Evolutionary conservation across 1,140 invertebrate species (phyloP).

Genomic region (Parasteatoda tepidariorum): DNA sequence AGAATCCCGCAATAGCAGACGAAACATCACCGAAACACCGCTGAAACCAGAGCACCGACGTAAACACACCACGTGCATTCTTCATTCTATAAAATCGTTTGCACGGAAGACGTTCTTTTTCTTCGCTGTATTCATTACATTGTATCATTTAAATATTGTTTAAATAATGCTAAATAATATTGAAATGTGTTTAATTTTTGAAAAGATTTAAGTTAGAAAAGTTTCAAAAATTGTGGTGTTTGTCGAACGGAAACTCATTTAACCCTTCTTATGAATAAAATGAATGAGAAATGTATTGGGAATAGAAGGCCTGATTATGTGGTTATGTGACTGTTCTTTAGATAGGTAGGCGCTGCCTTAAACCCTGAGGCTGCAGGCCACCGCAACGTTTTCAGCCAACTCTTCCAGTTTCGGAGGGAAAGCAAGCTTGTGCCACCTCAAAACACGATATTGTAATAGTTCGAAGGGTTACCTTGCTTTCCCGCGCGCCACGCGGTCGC

Average conservation of each 20-base stretch:
- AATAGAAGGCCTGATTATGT: constrained; percentile 41
- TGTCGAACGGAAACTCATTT: no score
- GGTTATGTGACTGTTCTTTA: constrained; percentile 40
- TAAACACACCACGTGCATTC: constrained; percentile 48
- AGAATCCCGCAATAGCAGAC: constrained; percentile 26
- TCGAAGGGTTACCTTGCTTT: constrained; percentile 17
- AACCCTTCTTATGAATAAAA: no score
- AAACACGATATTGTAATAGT: constrained; percentile 52
- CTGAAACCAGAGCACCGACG: constrained; percentile 40
- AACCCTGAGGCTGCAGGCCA: constrained; percentile 54
- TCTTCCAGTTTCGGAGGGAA: constrained; percentile 31
- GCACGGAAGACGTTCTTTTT: neutral
- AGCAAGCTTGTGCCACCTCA: constrained; percentile 44
- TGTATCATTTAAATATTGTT: no score
- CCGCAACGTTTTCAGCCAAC: constrained; percentile 37
- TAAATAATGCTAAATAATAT: no score
- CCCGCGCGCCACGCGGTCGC: neutral
- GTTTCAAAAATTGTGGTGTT: no score
- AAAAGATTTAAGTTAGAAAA: no score
- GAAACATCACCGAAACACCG: constrained; percentile 10
- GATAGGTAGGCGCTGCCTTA: constrained; percentile 54
- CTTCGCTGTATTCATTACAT: neutral
- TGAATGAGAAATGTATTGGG: neutral
- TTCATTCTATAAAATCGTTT: constrained; percentile 32
- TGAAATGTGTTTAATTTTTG: no score